phyloP scores from a whole-genome alignment of 2,797 vertebrate genomes.

The Spinibarbus caldwelli region DNA sequence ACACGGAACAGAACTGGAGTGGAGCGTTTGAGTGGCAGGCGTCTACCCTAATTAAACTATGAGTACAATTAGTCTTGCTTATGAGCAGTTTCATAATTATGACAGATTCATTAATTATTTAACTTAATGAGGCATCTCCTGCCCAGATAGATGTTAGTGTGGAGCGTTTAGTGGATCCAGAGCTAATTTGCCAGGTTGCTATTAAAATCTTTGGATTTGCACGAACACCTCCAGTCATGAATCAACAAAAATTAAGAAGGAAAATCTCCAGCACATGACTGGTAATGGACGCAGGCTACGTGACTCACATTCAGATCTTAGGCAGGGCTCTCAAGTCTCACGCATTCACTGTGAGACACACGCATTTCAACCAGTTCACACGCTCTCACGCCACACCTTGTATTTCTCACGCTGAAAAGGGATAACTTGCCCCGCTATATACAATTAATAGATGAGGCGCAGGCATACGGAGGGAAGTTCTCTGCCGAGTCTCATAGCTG shows the following conservation, averaged over 20 bases:
- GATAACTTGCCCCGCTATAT: no score
- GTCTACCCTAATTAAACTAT: conserved; percentile 76
- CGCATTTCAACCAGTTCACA: no score
- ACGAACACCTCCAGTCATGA: conserved; percentile 30
- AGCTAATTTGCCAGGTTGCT: conserved; percentile 65
- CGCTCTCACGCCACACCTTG: no score
- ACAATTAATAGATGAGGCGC: no score
- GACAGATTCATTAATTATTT: conserved; percentile 76
- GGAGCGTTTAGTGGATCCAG: conserved; percentile 52
- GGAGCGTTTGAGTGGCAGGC: conserved; percentile 72
- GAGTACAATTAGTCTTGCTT: conserved; percentile 75
- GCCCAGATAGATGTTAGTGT: conserved; percentile 66
- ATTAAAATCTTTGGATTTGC: conserved; percentile 49
- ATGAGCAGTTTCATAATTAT: conserved; percentile 78
- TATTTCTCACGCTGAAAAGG: no score
- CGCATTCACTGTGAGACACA: no score
- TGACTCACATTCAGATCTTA: conserved; percentile 1
- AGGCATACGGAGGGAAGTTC: no score
- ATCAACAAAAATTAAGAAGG: conserved; percentile 25
- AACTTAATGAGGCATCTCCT: conserved; percentile 72
- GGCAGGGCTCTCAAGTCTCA: no score
- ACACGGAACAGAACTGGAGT: conserved; percentile 63
- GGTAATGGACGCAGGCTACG: background rate
- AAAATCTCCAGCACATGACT: conserved; percentile 18
- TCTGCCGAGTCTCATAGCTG: no score